These are phyloP conservation scores for Hippocampus guttulatus DNA, from an alignment of 2,113 vertebrate species.

Conservation along the genomic window DNA sequence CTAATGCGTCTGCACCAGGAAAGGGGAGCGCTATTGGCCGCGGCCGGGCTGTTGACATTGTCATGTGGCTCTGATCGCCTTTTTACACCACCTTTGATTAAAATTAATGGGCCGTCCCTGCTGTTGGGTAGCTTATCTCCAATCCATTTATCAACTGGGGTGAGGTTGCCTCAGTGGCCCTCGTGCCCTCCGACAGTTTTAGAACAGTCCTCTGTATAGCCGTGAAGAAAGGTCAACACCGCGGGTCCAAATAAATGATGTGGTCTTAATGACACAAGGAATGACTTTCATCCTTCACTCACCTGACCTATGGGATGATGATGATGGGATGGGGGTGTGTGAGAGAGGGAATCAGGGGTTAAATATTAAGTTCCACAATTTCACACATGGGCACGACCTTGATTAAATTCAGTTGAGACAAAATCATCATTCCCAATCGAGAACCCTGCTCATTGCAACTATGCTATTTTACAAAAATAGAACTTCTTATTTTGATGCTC, in stretches of 20 bases:
- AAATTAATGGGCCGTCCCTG: constrained; percentile 96
- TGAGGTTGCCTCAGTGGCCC: constrained; percentile 77
- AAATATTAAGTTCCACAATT: constrained; percentile 48
- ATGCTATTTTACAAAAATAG: not conserved
- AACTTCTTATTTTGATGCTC: not conserved
- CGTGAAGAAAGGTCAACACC: constrained; percentile 82
- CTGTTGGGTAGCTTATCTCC: constrained; percentile 89
- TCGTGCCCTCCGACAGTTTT: constrained; percentile 77
- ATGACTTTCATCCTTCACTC: constrained; percentile 68
- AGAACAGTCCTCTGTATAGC: constrained; percentile 74
- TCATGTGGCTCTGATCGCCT: constrained; percentile 82
- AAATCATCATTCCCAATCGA: not conserved
- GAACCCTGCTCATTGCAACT: not conserved
- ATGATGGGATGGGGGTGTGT: constrained; percentile 33
- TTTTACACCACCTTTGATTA: constrained; percentile 95
- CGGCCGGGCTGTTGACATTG: constrained; percentile 88
- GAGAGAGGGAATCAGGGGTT: constrained; percentile 22
- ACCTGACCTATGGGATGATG: constrained; percentile 59
- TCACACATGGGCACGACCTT: constrained; percentile 61
- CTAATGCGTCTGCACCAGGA: constrained; percentile 37
- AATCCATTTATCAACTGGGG: constrained; percentile 92
- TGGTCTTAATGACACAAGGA: constrained; percentile 76
- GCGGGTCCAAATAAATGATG: constrained; percentile 77
- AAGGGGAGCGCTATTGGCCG: constrained; percentile 79
- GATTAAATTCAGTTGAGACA: constrained; percentile 31